A percentile compares a stretch with the other conserved stretches of the same genome.
Evolutionary conservation across 1,140 invertebrate species (phyloP).

Genomic region (Caligus rogercresseyi): DNA sequence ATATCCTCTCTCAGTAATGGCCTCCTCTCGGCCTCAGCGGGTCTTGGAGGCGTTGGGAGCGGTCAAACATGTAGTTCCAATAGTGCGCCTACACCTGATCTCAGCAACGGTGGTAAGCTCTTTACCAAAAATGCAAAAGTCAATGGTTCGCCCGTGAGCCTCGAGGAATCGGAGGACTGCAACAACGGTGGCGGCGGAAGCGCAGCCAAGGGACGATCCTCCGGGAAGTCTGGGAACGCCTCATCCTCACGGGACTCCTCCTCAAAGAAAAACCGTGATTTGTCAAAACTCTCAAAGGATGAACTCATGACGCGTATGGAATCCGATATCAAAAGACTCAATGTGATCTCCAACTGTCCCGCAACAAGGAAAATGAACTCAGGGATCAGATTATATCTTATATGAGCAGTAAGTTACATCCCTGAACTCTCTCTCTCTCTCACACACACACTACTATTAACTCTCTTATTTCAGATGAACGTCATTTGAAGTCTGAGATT

Average conservation of each 20-base stretch:
- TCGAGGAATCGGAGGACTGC: neutral
- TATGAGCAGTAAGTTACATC: slow-evolving; percentile 17
- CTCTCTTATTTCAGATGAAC: slow-evolving; percentile 10
- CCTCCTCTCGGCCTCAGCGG: neutral
- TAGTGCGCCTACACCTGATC: no score
- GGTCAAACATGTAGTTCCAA: no score
- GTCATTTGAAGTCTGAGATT: slow-evolving; percentile 16
- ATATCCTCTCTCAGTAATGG: neutral
- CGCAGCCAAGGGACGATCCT: neutral
- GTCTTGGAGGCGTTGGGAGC: neutral
- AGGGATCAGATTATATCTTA: slow-evolving; percentile 49
- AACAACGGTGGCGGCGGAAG: neutral
- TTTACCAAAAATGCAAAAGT: neutral
- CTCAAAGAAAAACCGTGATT: neutral
- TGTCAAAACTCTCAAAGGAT: slow-evolving; percentile 5
- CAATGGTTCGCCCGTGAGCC: neutral
- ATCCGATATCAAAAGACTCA: slow-evolving; percentile 57
- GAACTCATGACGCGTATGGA: slow-evolving; percentile 33
- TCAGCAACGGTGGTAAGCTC: neutral
- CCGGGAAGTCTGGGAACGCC: neutral
- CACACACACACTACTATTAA: neutral
- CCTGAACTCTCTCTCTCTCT: neutral
- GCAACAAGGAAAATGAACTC: slow-evolving; percentile 63
- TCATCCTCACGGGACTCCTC: neutral
- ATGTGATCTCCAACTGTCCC: slow-evolving; percentile 50